Percentiles rank a stretch among this genome's conserved stretches.
Conservation (phyloP, 2,888 invertebrate genomes). For the Ephialtes manifestator region DNA sequence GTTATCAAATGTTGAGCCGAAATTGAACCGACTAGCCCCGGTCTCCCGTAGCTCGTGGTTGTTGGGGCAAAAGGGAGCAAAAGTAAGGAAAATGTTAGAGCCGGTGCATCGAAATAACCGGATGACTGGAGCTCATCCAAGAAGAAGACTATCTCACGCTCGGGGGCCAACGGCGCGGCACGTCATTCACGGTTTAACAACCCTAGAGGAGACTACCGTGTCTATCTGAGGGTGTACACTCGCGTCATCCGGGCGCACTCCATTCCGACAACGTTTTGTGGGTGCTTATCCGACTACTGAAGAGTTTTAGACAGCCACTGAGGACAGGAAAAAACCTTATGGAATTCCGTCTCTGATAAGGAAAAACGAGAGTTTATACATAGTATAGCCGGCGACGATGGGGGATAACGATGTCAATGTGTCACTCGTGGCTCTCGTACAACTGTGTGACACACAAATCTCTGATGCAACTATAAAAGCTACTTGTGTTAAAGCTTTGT, state of each 20-base stretch:
- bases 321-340: conserved; percentile 23
- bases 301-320: not conserved
- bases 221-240: conserved; percentile 40
- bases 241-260: conserved; percentile 16
- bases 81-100: conserved; percentile 32
- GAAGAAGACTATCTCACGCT: conserved; percentile 73
- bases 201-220: conserved; percentile 38
- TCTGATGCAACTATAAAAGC: conserved; percentile 21
- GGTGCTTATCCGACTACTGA: conserved; percentile 17
- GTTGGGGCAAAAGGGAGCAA: conserved; percentile 33
- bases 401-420: conserved; percentile 41
- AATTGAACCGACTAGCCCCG: too few relatives aligned
- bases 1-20: too few relatives aligned
- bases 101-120: conserved; percentile 78
- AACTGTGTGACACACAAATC: not conserved
- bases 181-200: conserved; percentile 71
- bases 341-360: conserved; percentile 13
- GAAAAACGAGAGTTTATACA: not conserved
- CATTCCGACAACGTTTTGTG: not conserved
- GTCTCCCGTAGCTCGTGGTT: conserved; percentile 16
- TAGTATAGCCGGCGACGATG: not conserved
- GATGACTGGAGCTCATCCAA: conserved; percentile 78
- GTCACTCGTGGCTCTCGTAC: conserved; percentile 4
- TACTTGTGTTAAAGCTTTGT: conserved; percentile 3
- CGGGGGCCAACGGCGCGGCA: conserved; percentile 55